Evolutionary conservation across 1,140 invertebrate species (phyloP), one percentile per base, ranked within the genome.

Genomic region (Littorina saxatilis): DNA sequence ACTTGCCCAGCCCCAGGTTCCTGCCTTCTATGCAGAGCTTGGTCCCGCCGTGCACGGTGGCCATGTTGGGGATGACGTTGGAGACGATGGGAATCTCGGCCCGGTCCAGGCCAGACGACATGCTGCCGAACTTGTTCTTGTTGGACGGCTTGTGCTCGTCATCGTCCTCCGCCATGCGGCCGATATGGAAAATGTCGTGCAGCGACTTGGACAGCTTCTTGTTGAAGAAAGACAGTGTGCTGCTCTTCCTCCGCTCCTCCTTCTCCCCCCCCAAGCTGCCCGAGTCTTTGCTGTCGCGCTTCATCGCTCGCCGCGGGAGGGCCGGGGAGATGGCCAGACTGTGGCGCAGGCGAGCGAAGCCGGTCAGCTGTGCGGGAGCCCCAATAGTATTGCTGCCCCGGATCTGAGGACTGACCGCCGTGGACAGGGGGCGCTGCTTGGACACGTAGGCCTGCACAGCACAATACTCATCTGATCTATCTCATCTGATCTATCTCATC

Each of bases 191-290:
- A 35, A 91, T 82, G 80, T 90, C 88, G 73, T 91, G 90, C n/a
- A 90, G 86, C 27, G 90, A 91, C 52, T 86, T 85, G 1, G 90
- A 91, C 32, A 91, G 84, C 72, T 87, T 88, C 70, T 91, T 91
- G 75, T 91, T 91, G 15, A 91, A 84, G 79, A 82, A 88, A 3
- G 89, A 83, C 80, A 91, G 79, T 9, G 86, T 82, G 63, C 83
- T 86, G 35, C 75, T 70, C 55, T 72, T 81, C 50, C 74, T 75
- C 55, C 84, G 83, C n/a, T 85, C 77, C 40, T 85, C 82, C 66
- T 88, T 74, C 37, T 84, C 52, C 52, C 35, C 47, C 11, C 37
- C 43, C 0, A 74, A 7, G 61, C 72, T 52, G 50, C 37, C 43
- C 0, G 50, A 17, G 72, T 83, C 82, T 68, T 84, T 84, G 15